A percentile compares a stretch with the other conserved stretches of the same genome.
These are phyloP conservation scores for Julus scandinavius DNA, from an alignment of 2,888 invertebrate genomes.

Conservation along the genomic window DNA sequence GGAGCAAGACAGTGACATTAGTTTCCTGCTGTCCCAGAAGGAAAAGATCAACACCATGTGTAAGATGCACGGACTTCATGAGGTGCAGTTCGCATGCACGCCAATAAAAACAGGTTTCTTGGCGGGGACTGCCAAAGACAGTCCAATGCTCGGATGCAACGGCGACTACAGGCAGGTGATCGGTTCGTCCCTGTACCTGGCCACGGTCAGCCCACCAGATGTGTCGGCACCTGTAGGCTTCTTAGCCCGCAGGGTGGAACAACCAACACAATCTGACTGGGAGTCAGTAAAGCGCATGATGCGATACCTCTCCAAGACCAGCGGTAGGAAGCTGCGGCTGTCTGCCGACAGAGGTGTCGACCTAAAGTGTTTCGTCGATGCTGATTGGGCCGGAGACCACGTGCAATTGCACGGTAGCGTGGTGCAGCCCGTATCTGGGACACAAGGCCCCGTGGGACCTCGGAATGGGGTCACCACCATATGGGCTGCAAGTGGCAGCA, in stretches of 20 bases:
- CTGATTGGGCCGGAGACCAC: background rate
- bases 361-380: background rate
- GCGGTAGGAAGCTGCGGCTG: background rate
- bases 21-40: no score
- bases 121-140: background rate
- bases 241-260: background rate
- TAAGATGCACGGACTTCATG: background rate
- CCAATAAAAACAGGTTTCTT: background rate
- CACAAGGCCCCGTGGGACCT: no score
- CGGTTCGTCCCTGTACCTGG: background rate
- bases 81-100: background rate
- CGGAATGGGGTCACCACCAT: no score
- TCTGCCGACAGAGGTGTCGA: background rate
- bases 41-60: background rate
- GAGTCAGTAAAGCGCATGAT: background rate
- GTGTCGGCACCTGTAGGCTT: background rate
- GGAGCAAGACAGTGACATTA: no score
- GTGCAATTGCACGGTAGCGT: background rate
- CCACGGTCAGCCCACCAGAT: background rate
- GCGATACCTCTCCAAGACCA: background rate
- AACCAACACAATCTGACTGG: background rate
- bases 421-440: no score
- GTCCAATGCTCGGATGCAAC: background rate
- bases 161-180: background rate
- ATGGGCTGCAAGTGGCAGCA: no score